Percentiles rank a stretch among this genome's conserved stretches.
Evolutionary conservation across 92 coral and sea anemone species (phyloP).

Genomic region (Palythoa grandis): DNA sequence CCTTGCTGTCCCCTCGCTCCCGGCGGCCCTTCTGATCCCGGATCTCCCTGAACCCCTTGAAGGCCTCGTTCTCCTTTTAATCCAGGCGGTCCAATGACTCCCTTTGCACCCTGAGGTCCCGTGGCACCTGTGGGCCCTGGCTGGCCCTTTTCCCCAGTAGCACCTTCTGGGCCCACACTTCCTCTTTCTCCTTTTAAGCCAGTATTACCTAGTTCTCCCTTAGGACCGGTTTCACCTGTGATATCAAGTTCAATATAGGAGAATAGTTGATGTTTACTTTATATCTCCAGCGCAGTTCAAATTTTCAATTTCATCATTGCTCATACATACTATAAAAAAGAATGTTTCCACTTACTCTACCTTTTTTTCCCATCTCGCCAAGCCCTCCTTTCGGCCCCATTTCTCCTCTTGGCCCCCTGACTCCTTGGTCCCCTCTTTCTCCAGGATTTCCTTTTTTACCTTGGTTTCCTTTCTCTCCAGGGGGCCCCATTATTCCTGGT

Average conservation of each 20-base stretch:
- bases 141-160: background rate
- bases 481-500: constrained; percentile 7
- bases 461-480: background rate
- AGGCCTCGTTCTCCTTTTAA: background rate
- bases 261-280: background rate
- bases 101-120: constrained; percentile 4
- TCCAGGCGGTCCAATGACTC: background rate
- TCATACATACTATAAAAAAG: background rate
- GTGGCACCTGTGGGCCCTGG: background rate
- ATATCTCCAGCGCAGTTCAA: background rate
- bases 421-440: constrained; percentile 11
- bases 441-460: constrained; percentile 8
- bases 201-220: background rate
- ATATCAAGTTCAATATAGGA: background rate
- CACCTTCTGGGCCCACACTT: constrained; percentile 11
- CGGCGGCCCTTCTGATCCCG: background rate
- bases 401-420: background rate
- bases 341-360: background rate
- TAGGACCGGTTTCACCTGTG: constrained; percentile 22
- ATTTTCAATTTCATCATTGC: background rate
- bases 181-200: constrained; percentile 30
- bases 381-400: constrained; percentile 16
- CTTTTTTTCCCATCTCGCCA: constrained; percentile 13
- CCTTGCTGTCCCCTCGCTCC: constrained; percentile 3
- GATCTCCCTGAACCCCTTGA: constrained; percentile 2